phyloP scores from a whole-genome alignment of 23 tunicate species.

The Diplosoma virens region DNA sequence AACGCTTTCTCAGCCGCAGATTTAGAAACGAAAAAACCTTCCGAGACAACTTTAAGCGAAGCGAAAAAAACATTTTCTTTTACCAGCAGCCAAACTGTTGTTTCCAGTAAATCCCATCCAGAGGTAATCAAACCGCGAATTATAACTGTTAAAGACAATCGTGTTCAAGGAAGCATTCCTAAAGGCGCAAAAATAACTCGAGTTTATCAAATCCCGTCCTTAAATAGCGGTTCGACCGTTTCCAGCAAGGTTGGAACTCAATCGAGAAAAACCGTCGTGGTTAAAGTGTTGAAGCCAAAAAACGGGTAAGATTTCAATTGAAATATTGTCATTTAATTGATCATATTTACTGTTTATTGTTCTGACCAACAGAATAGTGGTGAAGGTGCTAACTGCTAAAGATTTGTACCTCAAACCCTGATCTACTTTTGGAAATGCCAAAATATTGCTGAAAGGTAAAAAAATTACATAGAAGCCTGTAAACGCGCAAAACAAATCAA shows the following conservation, averaged over 20 bases:
- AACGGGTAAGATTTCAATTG: constrained; percentile 57
- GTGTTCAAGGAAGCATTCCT: constrained; percentile 1
- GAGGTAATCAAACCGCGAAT: not conserved
- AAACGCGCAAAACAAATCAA: no score
- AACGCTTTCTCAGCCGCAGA: no score
- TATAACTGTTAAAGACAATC: not conserved
- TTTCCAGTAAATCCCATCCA: not conserved
- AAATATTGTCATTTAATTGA: no score
- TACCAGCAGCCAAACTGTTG: constrained; percentile 17
- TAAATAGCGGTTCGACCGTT: not conserved
- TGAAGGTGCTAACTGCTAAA: no score
- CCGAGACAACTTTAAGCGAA: not conserved
- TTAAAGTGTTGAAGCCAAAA: constrained; percentile 32
- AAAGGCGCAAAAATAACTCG: constrained; percentile 18
- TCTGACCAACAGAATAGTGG: no score
- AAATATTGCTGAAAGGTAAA: no score
- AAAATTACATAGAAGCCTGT: no score
- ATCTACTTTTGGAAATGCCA: no score
- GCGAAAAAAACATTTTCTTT: not conserved
- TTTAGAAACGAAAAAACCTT: not conserved
- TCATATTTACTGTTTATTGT: no score
- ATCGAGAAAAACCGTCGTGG: constrained; percentile 38
- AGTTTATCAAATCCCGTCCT: constrained; percentile 18
- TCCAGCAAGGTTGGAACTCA: constrained; percentile 30
- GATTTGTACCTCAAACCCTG: no score